A percentile compares a stretch with the other conserved stretches of the same genome.
Conservation (phyloP, 1,140 invertebrate species). For the Melipona quadrifasciata region DNA sequence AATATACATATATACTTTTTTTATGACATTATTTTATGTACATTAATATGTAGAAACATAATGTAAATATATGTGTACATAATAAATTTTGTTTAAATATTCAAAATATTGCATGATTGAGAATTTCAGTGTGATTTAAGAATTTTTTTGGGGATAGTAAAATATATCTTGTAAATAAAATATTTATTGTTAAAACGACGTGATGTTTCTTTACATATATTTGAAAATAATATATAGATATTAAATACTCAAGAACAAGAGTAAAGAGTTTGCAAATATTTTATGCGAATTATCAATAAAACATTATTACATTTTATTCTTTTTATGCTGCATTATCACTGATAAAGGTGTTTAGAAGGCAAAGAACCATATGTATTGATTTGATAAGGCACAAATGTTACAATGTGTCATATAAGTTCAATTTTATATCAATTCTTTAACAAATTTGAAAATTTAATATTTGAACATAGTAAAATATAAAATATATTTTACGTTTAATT, state of each 20-base stretch:
- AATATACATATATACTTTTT: neutral
- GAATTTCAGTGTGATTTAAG: slow-evolving; percentile 15
- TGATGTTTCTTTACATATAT: slow-evolving; percentile 36
- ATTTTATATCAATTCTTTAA: slow-evolving; percentile 12
- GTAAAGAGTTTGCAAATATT: slow-evolving; percentile 16
- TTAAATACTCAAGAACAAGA: neutral
- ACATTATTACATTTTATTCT: slow-evolving; percentile 23
- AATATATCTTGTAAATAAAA: slow-evolving; percentile 73
- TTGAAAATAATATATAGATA: slow-evolving; percentile 22
- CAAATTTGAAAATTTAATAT: neutral
- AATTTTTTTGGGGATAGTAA: slow-evolving; percentile 13
- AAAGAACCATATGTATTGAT: slow-evolving; percentile 32
- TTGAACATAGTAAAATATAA: neutral
- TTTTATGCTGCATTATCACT: slow-evolving; percentile 20
- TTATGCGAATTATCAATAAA: slow-evolving; percentile 11
- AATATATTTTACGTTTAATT: slow-evolving; percentile 3
- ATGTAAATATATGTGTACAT: slow-evolving; percentile 11
- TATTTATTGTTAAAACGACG: slow-evolving; percentile 71
- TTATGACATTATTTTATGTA: neutral
- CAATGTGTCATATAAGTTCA: neutral
- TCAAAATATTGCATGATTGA: slow-evolving; percentile 23
- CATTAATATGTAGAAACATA: slow-evolving; percentile 8
- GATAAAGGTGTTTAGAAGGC: slow-evolving; percentile 41
- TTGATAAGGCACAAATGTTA: slow-evolving; percentile 58
- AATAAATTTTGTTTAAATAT: slow-evolving; percentile 29